Evolutionary conservation across 2,888 invertebrate species (phyloP).

Genomic region (Sarcophaga subvicina): DNA sequence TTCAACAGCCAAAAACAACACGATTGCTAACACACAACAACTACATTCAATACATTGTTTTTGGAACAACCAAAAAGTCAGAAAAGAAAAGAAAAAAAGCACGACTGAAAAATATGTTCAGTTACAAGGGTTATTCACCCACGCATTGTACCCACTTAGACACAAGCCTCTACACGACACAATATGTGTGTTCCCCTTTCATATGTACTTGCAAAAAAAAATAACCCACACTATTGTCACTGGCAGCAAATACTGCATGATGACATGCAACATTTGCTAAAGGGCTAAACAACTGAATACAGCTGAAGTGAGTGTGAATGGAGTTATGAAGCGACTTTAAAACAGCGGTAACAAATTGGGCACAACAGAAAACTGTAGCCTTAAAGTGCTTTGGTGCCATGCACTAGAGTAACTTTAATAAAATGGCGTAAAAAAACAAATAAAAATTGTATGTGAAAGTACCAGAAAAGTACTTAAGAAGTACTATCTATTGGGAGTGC

Average conservation of each 20-base stretch:
- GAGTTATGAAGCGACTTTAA: constrained; percentile 26
- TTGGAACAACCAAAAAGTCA: neutral
- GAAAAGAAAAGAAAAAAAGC: neutral
- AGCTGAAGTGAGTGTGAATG: neutral
- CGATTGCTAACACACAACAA: constrained; percentile 52
- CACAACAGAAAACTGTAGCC: neutral
- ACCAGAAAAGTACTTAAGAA: no score
- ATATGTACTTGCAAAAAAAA: constrained; percentile 2
- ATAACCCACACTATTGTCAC: constrained; percentile 9
- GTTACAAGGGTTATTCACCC: constrained; percentile 66
- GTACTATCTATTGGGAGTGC: no score
- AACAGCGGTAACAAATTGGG: neutral
- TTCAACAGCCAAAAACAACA: constrained; percentile 44
- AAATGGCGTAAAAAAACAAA: no score
- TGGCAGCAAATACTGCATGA: constrained; percentile 42
- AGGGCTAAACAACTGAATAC: constrained; percentile 45
- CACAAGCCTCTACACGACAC: constrained; percentile 39
- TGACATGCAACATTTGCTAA: constrained; percentile 68
- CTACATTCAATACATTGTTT: constrained; percentile 6
- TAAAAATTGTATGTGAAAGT: no score
- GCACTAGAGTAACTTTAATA: neutral
- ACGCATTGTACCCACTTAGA: constrained; percentile 61
- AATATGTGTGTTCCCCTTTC: constrained; percentile 9
- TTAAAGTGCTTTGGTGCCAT: neutral
- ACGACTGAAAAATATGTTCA: constrained; percentile 38